phyloP scores from a whole-genome alignment of 2,113 vertebrate genomes.

The Eonycteris spelaea region DNA sequence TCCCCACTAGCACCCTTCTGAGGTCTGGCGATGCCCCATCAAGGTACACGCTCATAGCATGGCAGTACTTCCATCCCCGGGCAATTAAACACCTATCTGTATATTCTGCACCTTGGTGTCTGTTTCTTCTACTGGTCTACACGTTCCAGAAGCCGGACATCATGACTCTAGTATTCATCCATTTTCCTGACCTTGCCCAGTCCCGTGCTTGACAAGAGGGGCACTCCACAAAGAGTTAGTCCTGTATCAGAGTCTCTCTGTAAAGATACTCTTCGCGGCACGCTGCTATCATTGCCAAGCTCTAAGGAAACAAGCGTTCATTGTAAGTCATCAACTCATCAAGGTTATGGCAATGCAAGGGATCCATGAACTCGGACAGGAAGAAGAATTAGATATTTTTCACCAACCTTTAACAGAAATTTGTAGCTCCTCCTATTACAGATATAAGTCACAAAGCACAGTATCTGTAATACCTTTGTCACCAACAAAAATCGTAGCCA shows the following conservation, averaged over 20 bases:
- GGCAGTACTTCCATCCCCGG: neutral
- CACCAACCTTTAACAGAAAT: neutral
- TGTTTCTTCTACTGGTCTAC: neutral
- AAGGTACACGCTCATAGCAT: rapidly evolving
- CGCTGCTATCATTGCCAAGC: neutral
- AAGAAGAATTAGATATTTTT: neutral
- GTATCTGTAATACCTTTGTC: neutral
- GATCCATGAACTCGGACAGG: neutral
- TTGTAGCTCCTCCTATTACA: neutral
- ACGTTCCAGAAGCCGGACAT: neutral
- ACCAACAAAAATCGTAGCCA: neutral
- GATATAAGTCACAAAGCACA: neutral
- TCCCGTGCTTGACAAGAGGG: rapidly evolving
- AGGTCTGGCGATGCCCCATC: neutral
- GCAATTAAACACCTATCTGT: neutral
- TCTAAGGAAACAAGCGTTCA: neutral
- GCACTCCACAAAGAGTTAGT: neutral
- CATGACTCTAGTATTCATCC: too few species aligned
- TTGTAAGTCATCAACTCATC: neutral
- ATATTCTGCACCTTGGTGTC: neutral
- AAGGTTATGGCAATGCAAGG: neutral
- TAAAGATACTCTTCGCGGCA: neutral
- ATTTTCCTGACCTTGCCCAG: neutral
- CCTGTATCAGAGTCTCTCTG: neutral
- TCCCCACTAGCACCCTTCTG: neutral